Base-by-base conservation (phyloP, 1,140 invertebrate genomes). In the Carposina sasakii region DNA sequence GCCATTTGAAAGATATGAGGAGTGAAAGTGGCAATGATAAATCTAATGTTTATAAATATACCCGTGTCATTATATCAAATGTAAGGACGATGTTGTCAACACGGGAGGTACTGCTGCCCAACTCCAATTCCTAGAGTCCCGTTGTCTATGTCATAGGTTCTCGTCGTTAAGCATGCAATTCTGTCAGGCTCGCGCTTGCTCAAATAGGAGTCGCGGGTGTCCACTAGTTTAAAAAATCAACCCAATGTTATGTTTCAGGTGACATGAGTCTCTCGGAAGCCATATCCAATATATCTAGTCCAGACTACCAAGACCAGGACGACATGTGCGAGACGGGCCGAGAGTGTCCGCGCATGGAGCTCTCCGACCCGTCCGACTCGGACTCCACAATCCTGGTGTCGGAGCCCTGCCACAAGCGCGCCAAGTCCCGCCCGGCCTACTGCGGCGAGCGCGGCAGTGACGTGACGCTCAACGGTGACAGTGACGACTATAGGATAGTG, bases 221-320 rank as follows among this genome's bases (percentile, higher is more conserved):
- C 6, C 6, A 28, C 6, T 12, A 28, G 24, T 28, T 28, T 6
- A 28, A 28, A 28, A 28, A 6, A 6, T 28, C 12, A 19, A 16
- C 5, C 19, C 17, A 9, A 17, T 42, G 44, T 19, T 2, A n/a
- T 13, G 41, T 67, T 61, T 10, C 60, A 84, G 89, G 89, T 44
- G 90, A 91, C 70, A 87, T 89, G 70, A 93, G 91, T 67, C 88
- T 92, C 56, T 92, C 92, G 22, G 92, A 94, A 84, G 93, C 92
- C 8, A 90, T 94, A 61, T 94, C 93, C 52, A 94, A 94, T 84
- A 94, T 95, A 79, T 93, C 92, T 55, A 94, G 92, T 86, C 93
- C 93, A 23, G 93, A 94, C 78, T 94, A 93, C 79, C 92, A 93
- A 81, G 93, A 95, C 69, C 87, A 87, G 63, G 87, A 87, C 66